Evolutionary conservation across 2,113 vertebrate genomes (phyloP).

Genomic region (Muntiacus muntjak): DNA sequence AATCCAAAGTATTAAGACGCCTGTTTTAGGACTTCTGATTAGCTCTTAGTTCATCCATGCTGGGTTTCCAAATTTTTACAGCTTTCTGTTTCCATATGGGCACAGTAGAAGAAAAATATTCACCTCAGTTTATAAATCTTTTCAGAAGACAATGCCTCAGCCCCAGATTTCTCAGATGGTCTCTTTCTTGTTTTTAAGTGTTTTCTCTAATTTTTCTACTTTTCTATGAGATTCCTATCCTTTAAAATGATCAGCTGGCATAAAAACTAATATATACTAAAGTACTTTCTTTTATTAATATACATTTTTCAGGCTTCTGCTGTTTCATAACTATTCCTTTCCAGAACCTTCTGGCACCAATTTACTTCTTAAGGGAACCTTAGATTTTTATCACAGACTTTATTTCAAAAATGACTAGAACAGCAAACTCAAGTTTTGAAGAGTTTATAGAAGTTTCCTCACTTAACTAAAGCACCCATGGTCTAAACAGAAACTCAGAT

Average conservation of each 20-base stretch:
- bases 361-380: background rate
- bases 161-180: background rate
- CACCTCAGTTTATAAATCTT: background rate
- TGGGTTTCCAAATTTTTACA: background rate
- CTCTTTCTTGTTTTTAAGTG: background rate
- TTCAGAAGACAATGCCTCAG: background rate
- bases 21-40: background rate
- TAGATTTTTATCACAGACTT: background rate
- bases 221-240: background rate
- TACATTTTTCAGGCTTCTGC: background rate
- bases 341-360: background rate
- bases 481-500: slow-evolving; percentile 16
- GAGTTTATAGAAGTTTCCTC: background rate
- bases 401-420: background rate
- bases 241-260: background rate
- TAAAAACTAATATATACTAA: background rate
- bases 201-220: background rate
- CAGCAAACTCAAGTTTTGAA: background rate
- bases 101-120: background rate
- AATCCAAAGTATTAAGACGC: background rate
- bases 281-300: background rate
- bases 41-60: background rate
- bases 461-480: background rate
- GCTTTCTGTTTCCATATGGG: background rate
- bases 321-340: background rate